Base-by-base conservation (phyloP, 2,113 vertebrate species). In the Bombycilla garrulus region DNA sequence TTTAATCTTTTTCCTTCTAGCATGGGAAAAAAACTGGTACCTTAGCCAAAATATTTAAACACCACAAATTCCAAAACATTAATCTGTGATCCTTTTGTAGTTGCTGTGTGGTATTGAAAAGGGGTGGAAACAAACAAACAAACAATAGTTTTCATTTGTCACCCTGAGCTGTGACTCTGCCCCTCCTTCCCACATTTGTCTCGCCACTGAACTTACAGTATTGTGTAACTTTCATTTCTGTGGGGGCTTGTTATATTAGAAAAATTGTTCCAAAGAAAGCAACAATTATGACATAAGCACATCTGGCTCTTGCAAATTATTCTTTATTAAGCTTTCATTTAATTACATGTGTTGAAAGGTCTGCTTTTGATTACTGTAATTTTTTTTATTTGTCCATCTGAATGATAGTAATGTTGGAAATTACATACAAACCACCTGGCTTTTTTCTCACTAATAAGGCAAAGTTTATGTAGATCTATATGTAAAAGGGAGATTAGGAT, bases 291-390 rank as follows among this genome's bases (percentile, higher is more conserved):
- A 98, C 98, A 98, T 98, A 98, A 98, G 97, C 97, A 98, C 97
- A 98, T 98, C 98, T 98, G 98, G 98, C 98, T 98, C 97, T 98
- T 98, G 97, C 97, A 98, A 97, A 98, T 98, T 97, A 97, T 98
- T 98, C 97, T 98, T 98, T 98, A 98, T 98, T 98, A 98, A 98
- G 97, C 98, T 98, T 98, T 98, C 97, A 97, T 98, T 98, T 98
- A 98, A 98, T 97, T 97, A 98, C 94, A 97, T 97, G 96, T 97
- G 97, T 97, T 98, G 97, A 98, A 98, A 98, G 97, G 98, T 98
- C 98, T 98, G 98, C 96, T 98, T 98, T 97, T 97, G 97, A 98
- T 98, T 98, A 98, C 97, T 97, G 94, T 97, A 97, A 97, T 97
- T 97, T 98, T 98, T 98, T 98, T 98, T 97, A 98, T 98, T 98